These are phyloP conservation scores for Chiridota heheva DNA, from an alignment of 35 echinoderm and acorn worm genomes.

Conservation along the genomic window DNA sequence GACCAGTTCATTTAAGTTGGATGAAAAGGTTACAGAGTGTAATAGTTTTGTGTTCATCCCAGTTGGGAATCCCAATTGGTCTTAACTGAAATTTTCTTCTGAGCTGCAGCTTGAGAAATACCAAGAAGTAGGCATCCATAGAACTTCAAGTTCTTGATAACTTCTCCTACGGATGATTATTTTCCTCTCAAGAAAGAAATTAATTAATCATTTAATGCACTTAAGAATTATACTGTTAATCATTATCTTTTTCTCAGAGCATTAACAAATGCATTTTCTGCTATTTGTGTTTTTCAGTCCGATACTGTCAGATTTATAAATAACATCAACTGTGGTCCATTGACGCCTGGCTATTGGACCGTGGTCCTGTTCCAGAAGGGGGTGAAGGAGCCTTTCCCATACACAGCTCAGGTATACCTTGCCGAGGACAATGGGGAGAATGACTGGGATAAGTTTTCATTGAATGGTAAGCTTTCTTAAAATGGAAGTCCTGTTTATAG, in stretches of 20 bases:
- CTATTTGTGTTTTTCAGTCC: conserved; percentile 47
- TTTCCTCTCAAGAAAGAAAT: too few relatives aligned
- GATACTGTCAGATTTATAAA: conserved; percentile 93
- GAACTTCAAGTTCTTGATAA: too few relatives aligned
- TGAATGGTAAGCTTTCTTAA: conserved; percentile 29
- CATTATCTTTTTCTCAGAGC: neutral
- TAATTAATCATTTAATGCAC: too few relatives aligned
- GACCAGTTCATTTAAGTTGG: too few relatives aligned
- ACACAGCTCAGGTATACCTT: conserved; percentile 82
- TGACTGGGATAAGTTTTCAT: conserved; percentile 66
- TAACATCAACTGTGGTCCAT: conserved; percentile 80
- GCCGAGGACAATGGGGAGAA: conserved; percentile 36
- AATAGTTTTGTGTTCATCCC: too few relatives aligned
- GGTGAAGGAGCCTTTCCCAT: conserved; percentile 87
- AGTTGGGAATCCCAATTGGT: too few relatives aligned
- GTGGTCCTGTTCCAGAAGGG: conserved; percentile 87
- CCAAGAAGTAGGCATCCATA: too few relatives aligned
- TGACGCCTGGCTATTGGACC: conserved; percentile 88
- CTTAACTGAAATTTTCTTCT: too few relatives aligned
- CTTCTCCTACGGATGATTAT: too few relatives aligned
- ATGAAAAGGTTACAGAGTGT: too few relatives aligned
- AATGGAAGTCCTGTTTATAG: neutral
- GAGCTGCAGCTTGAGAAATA: too few relatives aligned
- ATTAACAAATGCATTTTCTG: neutral
- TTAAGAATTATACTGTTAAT: too few relatives aligned